phyloP scores from a whole-genome alignment of 2,888 invertebrate species.

The Trileptium ribeirensis region DNA sequence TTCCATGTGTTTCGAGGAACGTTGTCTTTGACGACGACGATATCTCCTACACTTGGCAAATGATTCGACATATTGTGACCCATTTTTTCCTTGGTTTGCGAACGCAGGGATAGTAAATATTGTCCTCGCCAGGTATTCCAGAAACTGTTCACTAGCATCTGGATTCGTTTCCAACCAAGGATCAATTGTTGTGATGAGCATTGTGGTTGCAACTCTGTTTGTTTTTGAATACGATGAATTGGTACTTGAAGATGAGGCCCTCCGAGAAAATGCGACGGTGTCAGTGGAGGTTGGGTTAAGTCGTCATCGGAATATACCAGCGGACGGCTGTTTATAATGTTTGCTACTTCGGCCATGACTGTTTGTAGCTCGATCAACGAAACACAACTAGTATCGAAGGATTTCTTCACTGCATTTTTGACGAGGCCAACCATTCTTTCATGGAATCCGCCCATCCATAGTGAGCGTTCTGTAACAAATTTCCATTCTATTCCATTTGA shows the following conservation, averaged over 20 bases:
- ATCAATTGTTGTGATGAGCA: not conserved
- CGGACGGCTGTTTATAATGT: not conserved
- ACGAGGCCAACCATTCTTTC: not conserved
- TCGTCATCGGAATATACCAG: slow-evolving; percentile 17
- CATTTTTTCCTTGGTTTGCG: not conserved
- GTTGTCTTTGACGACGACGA: not conserved
- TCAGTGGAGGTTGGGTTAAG: not conserved
- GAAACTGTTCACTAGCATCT: not conserved
- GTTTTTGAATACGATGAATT: not conserved
- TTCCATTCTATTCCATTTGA: not conserved
- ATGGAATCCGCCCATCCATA: slow-evolving; percentile 14
- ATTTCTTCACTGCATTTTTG: not conserved
- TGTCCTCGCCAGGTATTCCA: not conserved
- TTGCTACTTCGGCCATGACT: not conserved
- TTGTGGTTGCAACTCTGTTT: not conserved
- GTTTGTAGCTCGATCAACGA: not conserved
- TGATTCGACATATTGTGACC: not conserved
- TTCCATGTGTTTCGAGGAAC: not conserved
- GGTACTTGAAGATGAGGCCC: not conserved
- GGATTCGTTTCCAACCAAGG: not conserved
- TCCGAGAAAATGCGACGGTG: not conserved
- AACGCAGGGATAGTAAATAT: not conserved
- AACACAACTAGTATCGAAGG: not conserved
- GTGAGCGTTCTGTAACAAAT: slow-evolving; percentile 15
- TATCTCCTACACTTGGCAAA: not conserved